Evolutionary conservation across 2,113 vertebrate species (phyloP).

Genomic region (Rutilus rutilus): DNA sequence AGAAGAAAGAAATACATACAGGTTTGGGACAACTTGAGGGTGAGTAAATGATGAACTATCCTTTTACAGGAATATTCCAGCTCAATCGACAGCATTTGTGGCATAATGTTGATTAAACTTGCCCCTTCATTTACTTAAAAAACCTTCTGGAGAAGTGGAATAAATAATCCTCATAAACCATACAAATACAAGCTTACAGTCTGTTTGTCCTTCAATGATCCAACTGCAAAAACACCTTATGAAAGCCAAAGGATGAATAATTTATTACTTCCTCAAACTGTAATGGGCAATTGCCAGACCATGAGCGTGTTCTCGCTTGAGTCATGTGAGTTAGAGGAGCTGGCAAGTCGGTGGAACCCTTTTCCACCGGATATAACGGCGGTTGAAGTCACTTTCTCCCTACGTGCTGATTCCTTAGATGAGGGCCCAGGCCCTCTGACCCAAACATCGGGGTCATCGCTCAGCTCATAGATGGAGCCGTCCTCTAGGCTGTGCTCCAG

Average conservation of each 20-base stretch:
- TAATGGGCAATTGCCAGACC: slow-evolving; percentile 86
- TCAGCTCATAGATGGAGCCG: slow-evolving; percentile 87
- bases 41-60: too few relatives aligned
- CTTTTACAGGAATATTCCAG: not conserved
- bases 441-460: slow-evolving; percentile 83
- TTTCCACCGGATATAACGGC: slow-evolving; percentile 82
- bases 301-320: slow-evolving; percentile 78
- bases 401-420: slow-evolving; percentile 70
- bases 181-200: slow-evolving; percentile 14
- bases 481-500: slow-evolving; percentile 82
- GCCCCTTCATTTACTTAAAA: not conserved
- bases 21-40: too few relatives aligned
- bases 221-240: not conserved
- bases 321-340: slow-evolving; percentile 26
- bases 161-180: slow-evolving; percentile 18
- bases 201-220: slow-evolving; percentile 40
- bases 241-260: not conserved
- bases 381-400: slow-evolving; percentile 81
- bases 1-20: too few relatives aligned
- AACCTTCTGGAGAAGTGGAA: slow-evolving; percentile 14
- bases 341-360: slow-evolving; percentile 80
- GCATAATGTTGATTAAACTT: not conserved
- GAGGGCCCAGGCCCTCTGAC: slow-evolving; percentile 76
- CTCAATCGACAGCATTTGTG: not conserved
- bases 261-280: slow-evolving; percentile 68